Evolutionary conservation across 2,113 vertebrate genomes (phyloP).

Genomic region (Morone chrysops): DNA sequence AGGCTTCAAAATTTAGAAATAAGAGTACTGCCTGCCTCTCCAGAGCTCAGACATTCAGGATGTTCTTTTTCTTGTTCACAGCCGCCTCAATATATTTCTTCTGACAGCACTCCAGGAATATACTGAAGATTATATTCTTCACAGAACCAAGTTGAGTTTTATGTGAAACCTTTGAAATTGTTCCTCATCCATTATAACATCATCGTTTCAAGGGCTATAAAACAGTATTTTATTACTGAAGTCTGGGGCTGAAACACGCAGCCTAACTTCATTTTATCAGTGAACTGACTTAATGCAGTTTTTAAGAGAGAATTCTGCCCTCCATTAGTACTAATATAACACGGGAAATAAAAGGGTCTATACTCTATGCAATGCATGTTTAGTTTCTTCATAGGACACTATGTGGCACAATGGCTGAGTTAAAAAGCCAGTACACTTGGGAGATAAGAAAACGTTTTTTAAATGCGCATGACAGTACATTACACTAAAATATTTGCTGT

Average conservation of each 20-base stretch:
- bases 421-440: constrained; percentile 56
- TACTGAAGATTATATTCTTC: constrained; percentile 22
- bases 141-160: constrained; percentile 5
- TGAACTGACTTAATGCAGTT: constrained; percentile 12
- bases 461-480: constrained; percentile 32
- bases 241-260: constrained; percentile 19
- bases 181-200: not conserved
- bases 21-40: constrained; percentile 1
- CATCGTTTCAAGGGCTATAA: constrained; percentile 9
- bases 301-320: constrained; percentile 4
- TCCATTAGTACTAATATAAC: constrained; percentile 4
- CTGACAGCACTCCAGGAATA: constrained; percentile 49
- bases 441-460: constrained; percentile 58
- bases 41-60: constrained; percentile 6
- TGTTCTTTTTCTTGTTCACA: not conserved
- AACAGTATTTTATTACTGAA: constrained; percentile 55
- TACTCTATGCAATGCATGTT: constrained; percentile 77
- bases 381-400: constrained; percentile 60
- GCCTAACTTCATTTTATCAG: not conserved
- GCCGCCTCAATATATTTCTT: constrained; percentile 8
- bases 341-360: constrained; percentile 53
- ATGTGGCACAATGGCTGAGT: constrained; percentile 39
- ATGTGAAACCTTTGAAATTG: not conserved
- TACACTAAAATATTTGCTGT: constrained; percentile 73
- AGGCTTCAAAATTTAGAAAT: constrained; percentile 13